Evolutionary conservation across 2,888 invertebrate species (phyloP).

Genomic region (Calephelis perditalis): DNA sequence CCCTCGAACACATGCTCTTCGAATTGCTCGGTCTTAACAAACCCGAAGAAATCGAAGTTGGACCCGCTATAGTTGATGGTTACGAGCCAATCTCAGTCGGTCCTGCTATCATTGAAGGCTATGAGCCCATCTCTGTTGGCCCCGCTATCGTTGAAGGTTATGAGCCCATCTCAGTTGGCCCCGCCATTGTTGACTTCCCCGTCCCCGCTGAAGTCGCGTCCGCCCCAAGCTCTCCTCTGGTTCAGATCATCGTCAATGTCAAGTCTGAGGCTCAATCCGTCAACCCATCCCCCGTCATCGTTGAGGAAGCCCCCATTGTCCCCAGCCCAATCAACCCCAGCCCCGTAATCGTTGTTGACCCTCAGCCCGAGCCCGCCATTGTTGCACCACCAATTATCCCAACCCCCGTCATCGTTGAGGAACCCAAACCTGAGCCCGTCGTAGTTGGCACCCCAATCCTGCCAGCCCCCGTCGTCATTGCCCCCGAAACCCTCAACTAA

Average conservation of each 20-base stretch:
- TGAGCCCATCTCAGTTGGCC: constrained; percentile 28
- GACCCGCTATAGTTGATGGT: constrained; percentile 24
- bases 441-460: background rate
- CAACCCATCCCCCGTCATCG: constrained; percentile 22
- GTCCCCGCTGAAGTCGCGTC: constrained; percentile 15
- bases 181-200: constrained; percentile 23
- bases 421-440: background rate
- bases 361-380: constrained; percentile 25
- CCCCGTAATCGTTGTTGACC: constrained; percentile 28
- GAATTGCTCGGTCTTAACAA: constrained; percentile 29
- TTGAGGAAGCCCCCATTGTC: constrained; percentile 22
- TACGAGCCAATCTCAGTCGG: constrained; percentile 28
- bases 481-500: constrained; percentile 28
- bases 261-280: constrained; percentile 20
- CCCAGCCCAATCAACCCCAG: constrained; percentile 22
- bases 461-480: constrained; percentile 14
- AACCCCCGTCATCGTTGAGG: constrained; percentile 16
- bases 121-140: constrained; percentile 28
- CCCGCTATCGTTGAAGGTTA: constrained; percentile 22
- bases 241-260: constrained; percentile 31
- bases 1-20: constrained; percentile 34
- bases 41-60: constrained; percentile 27
- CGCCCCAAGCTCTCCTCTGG: constrained; percentile 29
- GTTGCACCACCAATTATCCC: constrained; percentile 25
- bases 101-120: constrained; percentile 25